These are phyloP conservation scores for Fratercula arctica DNA, from an alignment of 2,797 vertebrate species.

Conservation along the genomic window DNA sequence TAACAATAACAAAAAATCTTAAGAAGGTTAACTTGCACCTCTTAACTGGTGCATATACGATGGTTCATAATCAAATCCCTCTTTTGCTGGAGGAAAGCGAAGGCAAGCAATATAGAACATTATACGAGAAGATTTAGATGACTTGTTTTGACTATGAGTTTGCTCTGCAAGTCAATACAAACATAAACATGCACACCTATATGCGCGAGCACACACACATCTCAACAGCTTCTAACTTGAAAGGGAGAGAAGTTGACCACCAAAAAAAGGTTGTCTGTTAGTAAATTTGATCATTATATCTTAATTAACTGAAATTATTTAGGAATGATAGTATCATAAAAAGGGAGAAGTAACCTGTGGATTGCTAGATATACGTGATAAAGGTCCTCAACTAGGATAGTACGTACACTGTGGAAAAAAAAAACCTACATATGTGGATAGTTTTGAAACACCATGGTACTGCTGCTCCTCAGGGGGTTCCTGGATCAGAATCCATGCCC, in stretches of 20 bases:
- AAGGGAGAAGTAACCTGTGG: background rate
- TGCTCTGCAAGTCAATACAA: background rate
- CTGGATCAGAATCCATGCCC: background rate
- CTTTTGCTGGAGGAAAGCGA: conserved; percentile 2
- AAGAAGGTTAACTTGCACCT: background rate
- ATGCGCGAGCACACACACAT: rapidly evolving
- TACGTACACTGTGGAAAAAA: background rate
- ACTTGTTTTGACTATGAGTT: background rate
- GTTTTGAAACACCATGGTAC: background rate
- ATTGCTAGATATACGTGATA: background rate
- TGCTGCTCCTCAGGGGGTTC: background rate
- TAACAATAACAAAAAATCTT: background rate
- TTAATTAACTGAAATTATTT: background rate
- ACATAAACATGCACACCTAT: background rate
- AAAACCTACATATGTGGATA: background rate
- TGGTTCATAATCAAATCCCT: background rate
- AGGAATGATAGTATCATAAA: background rate
- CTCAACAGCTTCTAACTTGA: background rate
- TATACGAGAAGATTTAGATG: background rate
- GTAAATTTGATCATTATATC: background rate
- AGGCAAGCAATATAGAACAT: background rate
- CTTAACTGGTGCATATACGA: background rate
- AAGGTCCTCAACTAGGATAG: background rate
- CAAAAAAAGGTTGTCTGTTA: background rate
- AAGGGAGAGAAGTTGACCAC: background rate